Base-by-base conservation (phyloP, 2,797 vertebrate genomes). In the Platyrinchus mystaceus region DNA sequence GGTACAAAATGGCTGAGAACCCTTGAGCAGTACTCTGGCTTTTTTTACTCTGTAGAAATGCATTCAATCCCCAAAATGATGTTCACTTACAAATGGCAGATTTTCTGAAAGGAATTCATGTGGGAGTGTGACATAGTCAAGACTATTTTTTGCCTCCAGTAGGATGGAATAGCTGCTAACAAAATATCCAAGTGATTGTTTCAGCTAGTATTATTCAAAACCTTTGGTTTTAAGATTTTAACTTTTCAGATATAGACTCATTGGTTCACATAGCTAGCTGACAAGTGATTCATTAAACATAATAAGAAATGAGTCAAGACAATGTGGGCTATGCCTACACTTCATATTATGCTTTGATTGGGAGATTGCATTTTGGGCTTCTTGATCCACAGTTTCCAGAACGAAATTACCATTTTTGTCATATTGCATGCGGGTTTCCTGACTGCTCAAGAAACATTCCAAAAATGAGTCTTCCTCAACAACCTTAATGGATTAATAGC, bases 301-400 rank as follows among this genome's bases (percentile, higher is more conserved):
- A 91, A 86, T 78, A 91, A 80, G 69, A 85, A 87, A 47, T 91
- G 39, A 95, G 58, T 95, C 82, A 94, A 94, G 94, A 81, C 53
- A 81, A 47, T 37, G 76, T 81, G 55, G 37, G 60, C 53, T 88
- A 16, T 93, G 66, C 62, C 62, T 58, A 44, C 36, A 18, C 39
- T 69, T 85, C 28, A 13, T 55, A 15, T 58, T 85, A 30, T 18
- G 4, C 66, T 93, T 77, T 78, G 27, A 71, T 81, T 1, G 0
- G 58, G 28, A 90, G 16, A 36, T 86, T 89, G 53, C 21, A 59
- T 94, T 92, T 75, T 36, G 53, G 18, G 22, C 50, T 87, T 77
- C n/a, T 39, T 44, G 37, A 89, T 70, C 28, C 0, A 0, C 37
- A 62, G 18, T 78, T 88, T 88, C 56, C 28, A 71, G 27, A 49